Percentiles rank a stretch among this genome's conserved stretches.
Evolutionary conservation across 2,113 vertebrate genomes (phyloP).

Genomic region (Xerus inauris): DNA sequence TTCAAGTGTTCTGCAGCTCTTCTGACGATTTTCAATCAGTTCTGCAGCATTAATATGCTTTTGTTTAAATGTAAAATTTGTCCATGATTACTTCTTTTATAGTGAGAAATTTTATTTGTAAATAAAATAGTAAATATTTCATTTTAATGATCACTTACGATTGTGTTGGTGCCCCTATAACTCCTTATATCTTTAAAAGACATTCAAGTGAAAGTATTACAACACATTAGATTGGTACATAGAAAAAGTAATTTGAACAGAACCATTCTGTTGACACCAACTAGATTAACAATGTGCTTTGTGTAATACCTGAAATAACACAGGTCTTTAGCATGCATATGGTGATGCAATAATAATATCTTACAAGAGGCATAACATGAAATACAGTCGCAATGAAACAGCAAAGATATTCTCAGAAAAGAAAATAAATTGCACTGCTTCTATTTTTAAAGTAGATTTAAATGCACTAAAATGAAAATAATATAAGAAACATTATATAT

Average conservation of each 20-base stretch:
- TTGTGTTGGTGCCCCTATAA: background rate
- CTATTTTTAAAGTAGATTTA: background rate
- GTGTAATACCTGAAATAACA: background rate
- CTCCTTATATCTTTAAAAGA: background rate
- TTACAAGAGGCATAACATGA: background rate
- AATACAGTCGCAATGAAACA: background rate
- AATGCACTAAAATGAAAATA: background rate
- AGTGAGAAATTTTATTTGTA: background rate
- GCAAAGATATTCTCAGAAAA: background rate
- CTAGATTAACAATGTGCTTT: background rate
- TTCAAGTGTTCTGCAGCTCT: background rate
- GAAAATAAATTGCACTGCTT: background rate
- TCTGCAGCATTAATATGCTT: background rate
- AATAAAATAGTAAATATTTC: background rate
- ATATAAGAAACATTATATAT: background rate
- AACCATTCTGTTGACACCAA: background rate
- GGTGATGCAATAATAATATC: background rate
- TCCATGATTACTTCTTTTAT: background rate
- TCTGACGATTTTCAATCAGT: background rate
- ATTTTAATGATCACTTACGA: background rate
- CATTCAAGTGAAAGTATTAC: background rate
- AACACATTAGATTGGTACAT: background rate
- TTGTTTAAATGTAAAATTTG: background rate
- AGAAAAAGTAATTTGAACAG: background rate
- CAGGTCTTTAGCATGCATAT: background rate